Conservation (phyloP, 2,113 vertebrate species). For the Sciurus niger region DNA sequence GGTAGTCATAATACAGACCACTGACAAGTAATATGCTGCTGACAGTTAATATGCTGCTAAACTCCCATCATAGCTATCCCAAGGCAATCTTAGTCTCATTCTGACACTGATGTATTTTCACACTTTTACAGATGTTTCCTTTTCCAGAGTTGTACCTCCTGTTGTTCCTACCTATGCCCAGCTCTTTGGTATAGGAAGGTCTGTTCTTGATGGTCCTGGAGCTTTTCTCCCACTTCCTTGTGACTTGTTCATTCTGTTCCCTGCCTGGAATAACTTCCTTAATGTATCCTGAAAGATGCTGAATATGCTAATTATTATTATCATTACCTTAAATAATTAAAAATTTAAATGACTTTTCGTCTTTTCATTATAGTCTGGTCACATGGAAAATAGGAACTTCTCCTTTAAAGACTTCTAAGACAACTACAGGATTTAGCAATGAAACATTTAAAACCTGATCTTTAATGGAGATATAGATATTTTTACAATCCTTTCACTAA, state of each 20-base stretch:
- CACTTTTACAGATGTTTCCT: neutral
- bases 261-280: neutral
- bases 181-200: neutral
- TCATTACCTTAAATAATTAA: conserved; percentile 58
- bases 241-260: neutral
- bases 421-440: conserved; percentile 40
- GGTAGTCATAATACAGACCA: neutral
- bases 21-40: too few species aligned
- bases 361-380: conserved; percentile 28
- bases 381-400: neutral
- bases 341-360: neutral
- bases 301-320: neutral
- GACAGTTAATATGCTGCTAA: neutral
- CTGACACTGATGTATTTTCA: neutral
- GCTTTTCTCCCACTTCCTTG: neutral
- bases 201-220: neutral
- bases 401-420: conserved; percentile 51
- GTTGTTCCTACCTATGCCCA: neutral
- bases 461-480: neutral
- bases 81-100: neutral
- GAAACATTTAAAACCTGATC: conserved; percentile 53
- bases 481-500: conserved; percentile 59
- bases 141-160: neutral
- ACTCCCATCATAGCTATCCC: neutral
- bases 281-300: conserved; percentile 26